Evolutionary conservation across 2,113 vertebrate species (phyloP).

Genomic region (Zapus hudsonius): DNA sequence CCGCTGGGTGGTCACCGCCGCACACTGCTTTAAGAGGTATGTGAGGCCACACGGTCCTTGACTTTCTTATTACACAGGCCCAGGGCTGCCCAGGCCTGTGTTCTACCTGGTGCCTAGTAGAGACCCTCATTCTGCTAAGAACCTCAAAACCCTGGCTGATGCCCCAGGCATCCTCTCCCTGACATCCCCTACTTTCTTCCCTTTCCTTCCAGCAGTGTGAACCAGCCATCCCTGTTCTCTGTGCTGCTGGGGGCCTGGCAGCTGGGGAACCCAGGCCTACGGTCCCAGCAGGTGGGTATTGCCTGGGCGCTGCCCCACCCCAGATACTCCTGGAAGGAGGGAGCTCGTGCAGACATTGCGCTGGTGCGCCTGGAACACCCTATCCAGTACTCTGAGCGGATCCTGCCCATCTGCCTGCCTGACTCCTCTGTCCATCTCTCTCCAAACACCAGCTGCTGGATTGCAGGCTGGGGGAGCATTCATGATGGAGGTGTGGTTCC

Average conservation of each 20-base stretch:
- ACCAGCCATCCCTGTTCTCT: constrained; percentile 48
- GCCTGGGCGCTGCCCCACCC: constrained; percentile 72
- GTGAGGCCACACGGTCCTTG: not conserved
- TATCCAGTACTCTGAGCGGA: constrained; percentile 57
- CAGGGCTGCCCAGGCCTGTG: not conserved
- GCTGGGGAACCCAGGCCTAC: constrained; percentile 63
- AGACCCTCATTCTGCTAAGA: not conserved
- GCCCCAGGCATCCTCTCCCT: too few relatives aligned
- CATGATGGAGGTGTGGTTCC: constrained; percentile 59
- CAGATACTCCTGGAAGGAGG: constrained; percentile 68
- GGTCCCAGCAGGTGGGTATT: constrained; percentile 64
- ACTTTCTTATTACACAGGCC: not conserved
- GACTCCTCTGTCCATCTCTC: constrained; percentile 14
- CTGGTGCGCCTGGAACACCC: constrained; percentile 70
- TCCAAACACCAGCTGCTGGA: constrained; percentile 69
- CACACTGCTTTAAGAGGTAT: constrained; percentile 83
- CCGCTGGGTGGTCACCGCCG: constrained; percentile 81
- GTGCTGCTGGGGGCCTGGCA: constrained; percentile 79
- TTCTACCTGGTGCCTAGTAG: not conserved
- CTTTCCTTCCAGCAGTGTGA: constrained; percentile 36
- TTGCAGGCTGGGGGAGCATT: constrained; percentile 77
- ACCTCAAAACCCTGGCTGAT: accelerated
- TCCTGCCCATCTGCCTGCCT: constrained; percentile 80
- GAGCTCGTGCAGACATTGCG: constrained; percentile 75
- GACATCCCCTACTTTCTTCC: not conserved